Conservation (phyloP, 2,888 invertebrate genomes). For the Macrostomum cliftonense region DNA sequence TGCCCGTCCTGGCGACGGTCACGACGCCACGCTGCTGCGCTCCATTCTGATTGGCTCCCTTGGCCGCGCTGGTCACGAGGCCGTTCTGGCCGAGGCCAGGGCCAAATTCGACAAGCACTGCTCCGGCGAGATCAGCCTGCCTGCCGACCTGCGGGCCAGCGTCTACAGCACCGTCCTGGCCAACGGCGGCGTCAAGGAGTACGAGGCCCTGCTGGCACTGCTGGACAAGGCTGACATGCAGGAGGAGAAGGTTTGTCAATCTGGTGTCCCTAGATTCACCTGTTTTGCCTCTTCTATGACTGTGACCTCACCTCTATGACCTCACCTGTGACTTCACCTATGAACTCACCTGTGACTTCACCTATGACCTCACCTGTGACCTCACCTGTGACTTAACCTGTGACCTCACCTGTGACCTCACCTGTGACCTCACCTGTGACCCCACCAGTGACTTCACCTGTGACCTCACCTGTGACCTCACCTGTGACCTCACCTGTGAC, state of each 20-base stretch:
- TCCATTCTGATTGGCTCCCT: conserved; percentile 63
- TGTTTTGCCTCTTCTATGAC: too few species aligned
- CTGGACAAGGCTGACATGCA: conserved; percentile 57
- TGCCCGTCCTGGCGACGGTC: conserved; percentile 55
- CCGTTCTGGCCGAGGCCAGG: conserved; percentile 57
- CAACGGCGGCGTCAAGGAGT: conserved; percentile 52
- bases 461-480: too few species aligned
- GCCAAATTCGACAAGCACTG: conserved; percentile 50
- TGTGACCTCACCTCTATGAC: too few species aligned
- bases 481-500: too few species aligned
- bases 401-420: too few species aligned
- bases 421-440: too few species aligned
- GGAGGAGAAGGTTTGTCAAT: conserved; percentile 58
- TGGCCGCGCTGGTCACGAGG: conserved; percentile 60
- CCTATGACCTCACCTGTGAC: too few species aligned
- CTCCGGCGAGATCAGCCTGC: conserved; percentile 41
- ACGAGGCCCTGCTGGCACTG: conserved; percentile 54
- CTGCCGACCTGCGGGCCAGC: conserved; percentile 67
- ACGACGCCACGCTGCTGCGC: conserved; percentile 63
- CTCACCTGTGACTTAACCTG: too few species aligned
- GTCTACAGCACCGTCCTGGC: conserved; percentile 67
- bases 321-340: too few species aligned
- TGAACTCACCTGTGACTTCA: too few species aligned
- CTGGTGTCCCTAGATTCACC: too few species aligned
- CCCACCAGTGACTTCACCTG: too few species aligned